Evolutionary conservation across 2,888 invertebrate species (phyloP), one percentile per base, ranked within the genome.

Genomic region (Eupithecia subfuscata): DNA sequence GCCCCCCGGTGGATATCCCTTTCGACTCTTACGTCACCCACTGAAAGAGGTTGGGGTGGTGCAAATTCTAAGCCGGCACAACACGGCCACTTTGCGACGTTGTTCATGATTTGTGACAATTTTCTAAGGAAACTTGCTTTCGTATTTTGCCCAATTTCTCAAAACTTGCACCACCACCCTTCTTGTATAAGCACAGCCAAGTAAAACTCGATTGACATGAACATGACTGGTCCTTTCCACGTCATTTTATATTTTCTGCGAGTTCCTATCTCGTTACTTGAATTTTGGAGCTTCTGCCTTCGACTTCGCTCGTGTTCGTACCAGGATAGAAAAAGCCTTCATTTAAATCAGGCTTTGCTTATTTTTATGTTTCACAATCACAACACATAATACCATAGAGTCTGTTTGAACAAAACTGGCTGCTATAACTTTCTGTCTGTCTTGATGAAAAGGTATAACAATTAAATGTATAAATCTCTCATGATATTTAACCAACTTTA

Each of bases 151-250:
- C 30, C 18, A 30, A 64, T 25, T 25, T 56, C 64, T 70, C 34
- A 37, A 71, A 25, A 65, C 70, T 74, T 69, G 60, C 9, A 69
- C 75, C 76, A 56, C 52, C 52, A 71, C 63, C 71, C 70, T 43
- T 56, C 65, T 73, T 85, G 84, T 87, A 85, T 86, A 77, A 67
- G 70, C 76, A 77, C 64, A 77, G 69, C 69, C 48, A 88, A 87
- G 89, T 87, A 89, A 89, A 90, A 89, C 86, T 88, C 90, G 90
- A 92, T 92, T 92, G 92, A 89, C 89, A 89, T 85, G 88, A 86
- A 80, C 79, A 79, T 84, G 87, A 84, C 86, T 87, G 85, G 81
- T 85, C 88, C 88, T 86, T 90, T 89, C 88, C 84, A 86, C 88
- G 90, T 90, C 91, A 89, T 89, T 89, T 86, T 82, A 84, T 85